phyloP scores from a whole-genome alignment of 2,797 vertebrate genomes.

The Muscicapa striata region DNA sequence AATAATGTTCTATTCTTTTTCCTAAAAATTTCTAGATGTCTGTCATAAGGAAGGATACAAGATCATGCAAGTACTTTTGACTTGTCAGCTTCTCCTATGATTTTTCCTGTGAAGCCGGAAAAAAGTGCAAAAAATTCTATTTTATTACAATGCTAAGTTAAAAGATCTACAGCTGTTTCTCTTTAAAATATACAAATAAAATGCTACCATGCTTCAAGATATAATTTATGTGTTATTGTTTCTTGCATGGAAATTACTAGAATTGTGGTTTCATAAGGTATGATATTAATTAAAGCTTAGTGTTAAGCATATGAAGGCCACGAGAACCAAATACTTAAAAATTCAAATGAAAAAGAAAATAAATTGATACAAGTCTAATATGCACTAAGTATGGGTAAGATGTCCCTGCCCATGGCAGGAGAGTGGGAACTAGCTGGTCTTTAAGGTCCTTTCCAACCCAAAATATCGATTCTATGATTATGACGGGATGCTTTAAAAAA shows the following conservation, averaged over 20 bases:
- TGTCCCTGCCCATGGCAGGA: not conserved
- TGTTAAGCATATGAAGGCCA: not conserved
- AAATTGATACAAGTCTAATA: not conserved
- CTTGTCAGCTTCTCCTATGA: not conserved
- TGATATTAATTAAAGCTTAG: constrained; percentile 11
- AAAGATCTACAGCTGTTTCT: not conserved
- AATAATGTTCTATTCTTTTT: not conserved
- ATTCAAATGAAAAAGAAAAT: not conserved
- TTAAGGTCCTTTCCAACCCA: not conserved
- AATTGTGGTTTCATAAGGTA: constrained; percentile 6
- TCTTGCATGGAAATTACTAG: not conserved
- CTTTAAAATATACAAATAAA: not conserved
- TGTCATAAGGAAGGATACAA: not conserved
- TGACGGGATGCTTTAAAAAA: not conserved
- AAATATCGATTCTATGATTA: not conserved
- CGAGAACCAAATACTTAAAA: not conserved
- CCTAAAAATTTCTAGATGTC: not conserved
- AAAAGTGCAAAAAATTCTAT: not conserved
- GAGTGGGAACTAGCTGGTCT: not conserved
- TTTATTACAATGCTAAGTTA: not conserved
- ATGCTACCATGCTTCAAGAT: not conserved
- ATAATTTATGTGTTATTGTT: constrained; percentile 26
- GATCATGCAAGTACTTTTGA: not conserved
- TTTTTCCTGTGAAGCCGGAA: not conserved
- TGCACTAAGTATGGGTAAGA: not conserved